Conservation (phyloP, 2,888 invertebrate species). For the Aplocera efformata region DNA sequence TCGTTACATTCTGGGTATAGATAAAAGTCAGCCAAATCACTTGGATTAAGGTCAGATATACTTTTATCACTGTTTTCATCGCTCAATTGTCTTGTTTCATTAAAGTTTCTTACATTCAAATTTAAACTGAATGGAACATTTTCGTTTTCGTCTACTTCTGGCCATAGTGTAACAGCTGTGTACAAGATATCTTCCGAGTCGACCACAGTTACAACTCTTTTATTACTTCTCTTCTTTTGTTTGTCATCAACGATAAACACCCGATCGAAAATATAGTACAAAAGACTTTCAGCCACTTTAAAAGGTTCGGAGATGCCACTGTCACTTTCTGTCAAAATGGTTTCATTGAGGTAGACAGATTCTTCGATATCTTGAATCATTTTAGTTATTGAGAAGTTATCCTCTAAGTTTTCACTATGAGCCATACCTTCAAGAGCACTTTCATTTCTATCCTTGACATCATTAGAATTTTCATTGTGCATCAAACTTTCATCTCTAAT, state of each 20-base stretch:
- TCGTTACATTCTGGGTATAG: not conserved
- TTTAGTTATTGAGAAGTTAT: slow-evolving; percentile 57
- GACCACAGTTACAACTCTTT: slow-evolving; percentile 60
- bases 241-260: slow-evolving; percentile 46
- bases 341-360: slow-evolving; percentile 43
- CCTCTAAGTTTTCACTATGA: slow-evolving; percentile 18
- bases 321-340: slow-evolving; percentile 50
- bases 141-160: slow-evolving; percentile 12
- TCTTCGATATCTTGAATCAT: slow-evolving; percentile 55
- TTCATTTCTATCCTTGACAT: slow-evolving; percentile 5
- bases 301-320: slow-evolving; percentile 36
- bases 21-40: not conserved
- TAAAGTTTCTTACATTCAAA: not conserved
- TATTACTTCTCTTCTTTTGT: slow-evolving; percentile 32
- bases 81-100: not conserved
- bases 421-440: slow-evolving; percentile 1
- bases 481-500: slow-evolving; percentile 16
- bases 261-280: slow-evolving; percentile 59
- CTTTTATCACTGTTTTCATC: not conserved
- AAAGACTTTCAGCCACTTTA: slow-evolving; percentile 57
- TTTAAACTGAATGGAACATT: not conserved
- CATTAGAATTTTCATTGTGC: too few relatives aligned
- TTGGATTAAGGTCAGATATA: not conserved
- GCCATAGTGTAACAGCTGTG: slow-evolving; percentile 51
- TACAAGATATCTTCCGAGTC: slow-evolving; percentile 65